These are phyloP conservation scores for Zelleria hepariella DNA, from an alignment of 2,888 invertebrate genomes.

Conservation along the genomic window DNA sequence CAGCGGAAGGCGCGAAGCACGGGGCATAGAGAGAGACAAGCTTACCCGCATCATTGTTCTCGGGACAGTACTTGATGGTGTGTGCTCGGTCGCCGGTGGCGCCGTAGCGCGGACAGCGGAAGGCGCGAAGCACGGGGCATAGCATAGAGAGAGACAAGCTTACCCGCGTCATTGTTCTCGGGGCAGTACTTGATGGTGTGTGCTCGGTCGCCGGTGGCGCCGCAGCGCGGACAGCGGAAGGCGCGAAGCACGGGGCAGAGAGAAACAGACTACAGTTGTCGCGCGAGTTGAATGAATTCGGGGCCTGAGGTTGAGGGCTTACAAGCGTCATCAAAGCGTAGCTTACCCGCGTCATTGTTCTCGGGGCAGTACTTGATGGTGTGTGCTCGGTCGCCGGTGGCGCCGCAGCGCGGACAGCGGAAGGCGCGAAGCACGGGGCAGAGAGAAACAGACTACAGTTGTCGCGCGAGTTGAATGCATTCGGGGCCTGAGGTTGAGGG, in stretches of 20 bases:
- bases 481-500: too few species aligned
- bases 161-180: slow-evolving; percentile 12
- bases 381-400: slow-evolving; percentile 80
- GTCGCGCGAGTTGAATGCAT: too few species aligned
- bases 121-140: too few species aligned
- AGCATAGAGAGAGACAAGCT: too few species aligned
- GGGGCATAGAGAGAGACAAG: too few species aligned
- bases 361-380: slow-evolving; percentile 82
- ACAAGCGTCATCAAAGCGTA: not conserved
- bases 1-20: too few species aligned
- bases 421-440: slow-evolving; percentile 81
- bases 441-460: slow-evolving; percentile 14
- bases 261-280: not conserved
- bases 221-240: slow-evolving; percentile 79
- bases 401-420: slow-evolving; percentile 78
- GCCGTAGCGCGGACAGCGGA: too few species aligned
- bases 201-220: slow-evolving; percentile 78
- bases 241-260: slow-evolving; percentile 79
- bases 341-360: not conserved
- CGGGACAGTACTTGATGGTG: too few species aligned
- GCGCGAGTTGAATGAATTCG: too few species aligned
- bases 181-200: slow-evolving; percentile 87
- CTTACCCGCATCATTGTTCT: too few species aligned
- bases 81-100: too few species aligned
- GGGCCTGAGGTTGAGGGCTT: too few species aligned